phyloP scores from a whole-genome alignment of 1,140 invertebrate species.

The Solen grandis region DNA sequence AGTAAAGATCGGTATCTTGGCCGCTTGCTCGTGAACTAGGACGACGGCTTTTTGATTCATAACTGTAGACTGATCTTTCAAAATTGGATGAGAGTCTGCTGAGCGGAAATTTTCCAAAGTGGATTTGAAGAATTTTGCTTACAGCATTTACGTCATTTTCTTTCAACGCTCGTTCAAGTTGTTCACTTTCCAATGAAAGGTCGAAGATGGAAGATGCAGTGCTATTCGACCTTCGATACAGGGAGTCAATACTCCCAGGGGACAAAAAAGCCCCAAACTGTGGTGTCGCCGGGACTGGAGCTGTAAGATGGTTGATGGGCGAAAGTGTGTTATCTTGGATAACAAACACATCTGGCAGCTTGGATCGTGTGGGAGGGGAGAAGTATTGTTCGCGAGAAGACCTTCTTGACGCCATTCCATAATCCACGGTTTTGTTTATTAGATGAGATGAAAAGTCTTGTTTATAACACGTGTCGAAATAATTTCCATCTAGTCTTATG shows the following conservation, averaged over 20 bases:
- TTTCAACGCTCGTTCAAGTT: slow-evolving; percentile 83
- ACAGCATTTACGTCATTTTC: slow-evolving; percentile 83
- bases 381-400: slow-evolving; percentile 21
- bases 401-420: slow-evolving; percentile 46
- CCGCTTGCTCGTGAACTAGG: slow-evolving; percentile 49
- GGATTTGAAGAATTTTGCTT: slow-evolving; percentile 83
- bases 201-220: slow-evolving; percentile 83
- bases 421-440: no score
- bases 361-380: slow-evolving; percentile 23
- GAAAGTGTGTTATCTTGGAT: slow-evolving; percentile 37
- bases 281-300: background rate
- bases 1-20: slow-evolving; percentile 60
- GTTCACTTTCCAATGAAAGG: slow-evolving; percentile 82
- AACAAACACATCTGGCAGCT: slow-evolving; percentile 43
- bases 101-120: slow-evolving; percentile 82
- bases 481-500: no score
- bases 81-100: slow-evolving; percentile 76
- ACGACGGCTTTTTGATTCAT: slow-evolving; percentile 70
- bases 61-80: slow-evolving; percentile 64
- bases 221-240: slow-evolving; percentile 72
- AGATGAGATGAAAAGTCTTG: no score
- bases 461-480: no score
- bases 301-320: background rate
- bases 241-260: slow-evolving; percentile 11
- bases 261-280: slow-evolving; percentile 23